phyloP scores from a whole-genome alignment of 30 jellyfish, hydroid and myxozoan genomes.

The Hydractinia echinata region DNA sequence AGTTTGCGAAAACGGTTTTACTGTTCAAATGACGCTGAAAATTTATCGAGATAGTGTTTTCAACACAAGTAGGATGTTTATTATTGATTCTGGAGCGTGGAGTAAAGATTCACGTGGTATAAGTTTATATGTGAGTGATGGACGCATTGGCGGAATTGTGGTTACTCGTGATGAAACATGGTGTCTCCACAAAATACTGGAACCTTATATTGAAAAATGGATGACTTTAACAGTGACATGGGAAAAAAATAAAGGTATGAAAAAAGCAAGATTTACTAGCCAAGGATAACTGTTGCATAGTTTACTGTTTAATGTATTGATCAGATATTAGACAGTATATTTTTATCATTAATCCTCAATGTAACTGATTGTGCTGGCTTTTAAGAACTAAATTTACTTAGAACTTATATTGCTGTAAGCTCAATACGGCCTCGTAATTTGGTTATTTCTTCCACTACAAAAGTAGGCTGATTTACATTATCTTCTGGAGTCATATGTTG shows the following conservation, averaged over 20 bases:
- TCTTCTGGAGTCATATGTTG: neutral
- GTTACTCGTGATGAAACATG: constrained; percentile 72
- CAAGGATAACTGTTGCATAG: no score
- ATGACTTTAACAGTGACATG: constrained; percentile 73
- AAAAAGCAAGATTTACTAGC: neutral
- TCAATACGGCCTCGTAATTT: no score
- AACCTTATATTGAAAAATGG: constrained; percentile 66
- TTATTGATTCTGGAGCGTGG: constrained; percentile 94
- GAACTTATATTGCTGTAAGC: no score
- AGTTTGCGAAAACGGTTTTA: constrained; percentile 75
- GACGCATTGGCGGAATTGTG: constrained; percentile 73
- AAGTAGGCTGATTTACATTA: neutral
- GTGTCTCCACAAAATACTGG: constrained; percentile 75
- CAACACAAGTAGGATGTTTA: constrained; percentile 57
- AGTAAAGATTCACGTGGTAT: constrained; percentile 89
- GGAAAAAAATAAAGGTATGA: constrained; percentile 66
- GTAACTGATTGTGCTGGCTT: no score
- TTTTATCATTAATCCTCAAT: no score
- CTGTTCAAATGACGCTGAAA: constrained; percentile 77
- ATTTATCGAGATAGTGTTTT: constrained; percentile 60
- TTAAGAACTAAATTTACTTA: no score
- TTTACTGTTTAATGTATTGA: no score
- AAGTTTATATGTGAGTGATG: constrained; percentile 78
- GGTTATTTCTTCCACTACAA: no score
- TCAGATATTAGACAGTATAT: no score